Evolutionary conservation across 2,888 invertebrate species (phyloP), one percentile per base, ranked within the genome.

Genomic region (Chelonus formosanus): DNA sequence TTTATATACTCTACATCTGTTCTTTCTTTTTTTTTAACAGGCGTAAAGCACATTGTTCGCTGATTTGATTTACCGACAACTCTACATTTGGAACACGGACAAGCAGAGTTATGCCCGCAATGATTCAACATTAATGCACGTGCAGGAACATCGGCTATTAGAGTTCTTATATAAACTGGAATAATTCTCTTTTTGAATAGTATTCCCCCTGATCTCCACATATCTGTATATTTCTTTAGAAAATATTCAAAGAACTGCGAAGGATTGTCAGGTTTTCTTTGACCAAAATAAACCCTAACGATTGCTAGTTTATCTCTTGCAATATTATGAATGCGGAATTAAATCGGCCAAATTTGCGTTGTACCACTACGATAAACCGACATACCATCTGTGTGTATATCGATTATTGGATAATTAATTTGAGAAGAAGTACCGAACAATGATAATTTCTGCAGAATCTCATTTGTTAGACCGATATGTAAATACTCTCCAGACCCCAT

Each of bases 91-190:
- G 63, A 64, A 53, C 67, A 63, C 5, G 67, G 59, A 45, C 44
- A 5, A 7, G n/a, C 3, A 5, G 63, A 63, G 8, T 52, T 48
- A 58, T 67, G 67, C 7, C 53, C 57, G 3, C 8, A 6, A 35
- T 62, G 62, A 35, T 35, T 48, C 44, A 66, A 62, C 2, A 63
- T 58, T 32, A 58, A 64, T 5, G 63, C 63, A n/a, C 63, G 34
- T 36, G 63, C 59, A n/a, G 67, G 67, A 10, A 63, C 67, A 34
- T 67, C 67, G 4, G 63, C 67, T 32, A 67, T 64, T n/a, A 64
- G 60, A 50, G 44, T 43, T 3, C 34, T 20, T 4, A 67, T n/a
- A 10, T 34, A 8, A 7, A 63, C 45, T 10, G 58, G 45, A 43
- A 57, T 47, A 45, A 7, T 44, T 44, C 8, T 36, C 52, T 50